Evolutionary conservation across 2,888 invertebrate species (phyloP).

Genomic region (Tinea pellionella): DNA sequence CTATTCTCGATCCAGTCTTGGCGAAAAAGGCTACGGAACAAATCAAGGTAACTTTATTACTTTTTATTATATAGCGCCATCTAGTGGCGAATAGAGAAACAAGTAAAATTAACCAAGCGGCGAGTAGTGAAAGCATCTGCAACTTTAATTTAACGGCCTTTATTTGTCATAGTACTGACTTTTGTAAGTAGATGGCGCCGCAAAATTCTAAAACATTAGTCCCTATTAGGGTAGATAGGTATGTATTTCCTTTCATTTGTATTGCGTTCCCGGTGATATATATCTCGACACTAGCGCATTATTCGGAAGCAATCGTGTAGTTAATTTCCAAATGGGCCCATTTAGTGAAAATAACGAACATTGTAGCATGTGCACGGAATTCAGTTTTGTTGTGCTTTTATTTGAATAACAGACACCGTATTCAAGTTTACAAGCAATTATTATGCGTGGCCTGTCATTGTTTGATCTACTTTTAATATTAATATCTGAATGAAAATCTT

Average conservation of each 20-base stretch:
- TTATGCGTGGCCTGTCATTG: constrained; percentile 24
- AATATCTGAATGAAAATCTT: too few relatives aligned
- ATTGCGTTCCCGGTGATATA: constrained; percentile 32
- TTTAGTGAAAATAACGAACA: constrained; percentile 56
- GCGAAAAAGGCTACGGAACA: constrained; percentile 61
- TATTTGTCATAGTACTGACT: constrained; percentile 23
- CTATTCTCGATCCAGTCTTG: constrained; percentile 48
- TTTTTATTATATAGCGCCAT: constrained; percentile 18
- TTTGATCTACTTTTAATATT: too few relatives aligned
- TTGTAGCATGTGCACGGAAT: constrained; percentile 23
- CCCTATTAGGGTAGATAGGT: neutral
- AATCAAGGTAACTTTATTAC: constrained; percentile 43
- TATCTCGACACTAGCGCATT: constrained; percentile 41
- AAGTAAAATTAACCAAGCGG: constrained; percentile 12
- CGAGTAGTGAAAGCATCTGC: neutral
- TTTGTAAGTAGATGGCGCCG: constrained; percentile 35
- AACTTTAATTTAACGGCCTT: neutral
- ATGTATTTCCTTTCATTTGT: constrained; percentile 26
- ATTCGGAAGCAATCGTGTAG: constrained; percentile 57
- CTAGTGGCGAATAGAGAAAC: constrained; percentile 24
- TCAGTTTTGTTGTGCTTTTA: constrained; percentile 25
- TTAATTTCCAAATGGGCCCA: constrained; percentile 60
- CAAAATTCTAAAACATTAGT: neutral
- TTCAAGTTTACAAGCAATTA: constrained; percentile 23
- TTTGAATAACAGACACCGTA: neutral